These are phyloP conservation scores for Melitaea cinxia DNA, from an alignment of 1,140 invertebrate genomes.

Conservation along the genomic window DNA sequence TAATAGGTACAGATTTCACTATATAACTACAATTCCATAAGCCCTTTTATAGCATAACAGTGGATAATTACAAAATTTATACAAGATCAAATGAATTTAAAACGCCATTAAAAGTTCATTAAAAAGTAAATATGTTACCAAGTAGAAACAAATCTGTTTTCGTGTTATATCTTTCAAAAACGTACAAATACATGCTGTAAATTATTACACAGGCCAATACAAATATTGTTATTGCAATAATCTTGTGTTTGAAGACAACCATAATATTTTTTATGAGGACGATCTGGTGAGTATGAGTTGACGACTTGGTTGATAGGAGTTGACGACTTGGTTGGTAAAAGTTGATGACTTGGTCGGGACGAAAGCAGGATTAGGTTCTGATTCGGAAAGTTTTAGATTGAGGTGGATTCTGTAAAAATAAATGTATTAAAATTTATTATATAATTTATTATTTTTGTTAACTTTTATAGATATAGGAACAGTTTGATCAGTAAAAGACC, in stretches of 20 bases:
- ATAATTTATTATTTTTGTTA: no score
- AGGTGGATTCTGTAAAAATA: not conserved
- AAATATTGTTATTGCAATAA: not conserved
- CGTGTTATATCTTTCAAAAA: constrained; percentile 2
- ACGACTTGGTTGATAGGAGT: not conserved
- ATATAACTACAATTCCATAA: no score
- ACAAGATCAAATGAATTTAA: no score
- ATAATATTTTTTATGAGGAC: not conserved
- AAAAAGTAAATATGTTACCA: constrained; percentile 8
- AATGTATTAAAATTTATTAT: no score
- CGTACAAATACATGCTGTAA: not conserved
- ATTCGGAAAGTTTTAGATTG: not conserved
- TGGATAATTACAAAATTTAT: no score
- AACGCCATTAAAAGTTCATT: not conserved
- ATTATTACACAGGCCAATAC: not conserved
- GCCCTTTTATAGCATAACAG: no score
- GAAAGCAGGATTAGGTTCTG: not conserved
- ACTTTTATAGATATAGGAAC: no score
- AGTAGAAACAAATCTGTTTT: constrained; percentile 1
- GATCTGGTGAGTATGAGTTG: no score
- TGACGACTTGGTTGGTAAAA: not conserved
- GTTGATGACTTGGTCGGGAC: not conserved
- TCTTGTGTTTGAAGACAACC: not conserved
- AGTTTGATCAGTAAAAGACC: no score
- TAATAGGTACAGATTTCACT: no score